A percentile compares a stretch with the other conserved stretches of the same genome.
Conservation (phyloP, 2,797 vertebrate genomes). For the Hipposideros larvatus region DNA sequence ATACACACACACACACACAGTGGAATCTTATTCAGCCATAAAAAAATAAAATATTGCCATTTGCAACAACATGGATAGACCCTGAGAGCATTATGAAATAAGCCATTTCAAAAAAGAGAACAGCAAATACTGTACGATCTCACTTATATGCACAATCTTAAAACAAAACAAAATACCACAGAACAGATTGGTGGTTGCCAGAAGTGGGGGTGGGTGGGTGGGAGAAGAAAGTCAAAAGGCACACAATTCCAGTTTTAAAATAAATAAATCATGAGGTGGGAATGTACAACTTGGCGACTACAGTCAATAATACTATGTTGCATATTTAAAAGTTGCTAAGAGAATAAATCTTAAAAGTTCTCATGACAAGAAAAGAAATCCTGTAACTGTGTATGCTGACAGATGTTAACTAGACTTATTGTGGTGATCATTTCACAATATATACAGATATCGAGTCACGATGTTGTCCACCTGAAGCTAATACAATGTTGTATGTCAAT, state of each 20-base stretch:
- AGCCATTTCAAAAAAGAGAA: background rate
- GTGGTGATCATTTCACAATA: background rate
- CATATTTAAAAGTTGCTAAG: background rate
- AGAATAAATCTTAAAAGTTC: too few species aligned
- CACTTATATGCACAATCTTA: background rate
- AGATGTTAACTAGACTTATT: background rate
- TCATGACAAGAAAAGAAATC: background rate
- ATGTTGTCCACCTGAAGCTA: background rate
- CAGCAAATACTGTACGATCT: background rate
- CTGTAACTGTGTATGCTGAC: background rate
- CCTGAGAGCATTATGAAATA: background rate
- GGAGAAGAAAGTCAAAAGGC: background rate
- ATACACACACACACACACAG: too few species aligned
- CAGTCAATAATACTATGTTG: background rate
- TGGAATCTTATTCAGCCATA: background rate
- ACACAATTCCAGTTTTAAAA: background rate
- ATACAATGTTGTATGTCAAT: background rate
- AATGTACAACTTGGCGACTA: background rate
- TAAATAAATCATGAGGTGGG: background rate
- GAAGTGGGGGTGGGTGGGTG: background rate
- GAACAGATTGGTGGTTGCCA: background rate
- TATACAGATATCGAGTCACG: background rate
- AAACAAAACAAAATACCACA: background rate
- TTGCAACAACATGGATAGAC: background rate
- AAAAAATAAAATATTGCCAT: background rate